phyloP scores from a whole-genome alignment of 1,140 invertebrate species.

The Ceratina japonica region DNA sequence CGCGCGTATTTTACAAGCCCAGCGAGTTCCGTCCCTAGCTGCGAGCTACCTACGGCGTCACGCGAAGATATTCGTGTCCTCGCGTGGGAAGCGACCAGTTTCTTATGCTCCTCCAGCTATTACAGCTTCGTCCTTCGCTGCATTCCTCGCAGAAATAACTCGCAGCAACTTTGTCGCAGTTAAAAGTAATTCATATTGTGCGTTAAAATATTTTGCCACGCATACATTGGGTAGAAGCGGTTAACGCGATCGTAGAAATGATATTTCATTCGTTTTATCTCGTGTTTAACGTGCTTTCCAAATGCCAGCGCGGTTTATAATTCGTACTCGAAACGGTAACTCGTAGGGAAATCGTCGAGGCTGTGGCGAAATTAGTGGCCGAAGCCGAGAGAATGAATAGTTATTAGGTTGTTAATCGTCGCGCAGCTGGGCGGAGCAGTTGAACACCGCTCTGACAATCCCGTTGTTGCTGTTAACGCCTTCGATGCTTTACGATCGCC shows the following conservation, averaged over 20 bases:
- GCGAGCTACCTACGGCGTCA: neutral
- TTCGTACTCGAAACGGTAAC: neutral
- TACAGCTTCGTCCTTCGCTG: too few species aligned
- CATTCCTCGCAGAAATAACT: too few species aligned
- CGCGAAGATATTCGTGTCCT: neutral
- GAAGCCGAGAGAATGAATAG: slow-evolving; percentile 8
- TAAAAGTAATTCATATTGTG: too few species aligned
- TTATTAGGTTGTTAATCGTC: slow-evolving; percentile 63
- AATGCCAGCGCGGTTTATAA: too few species aligned
- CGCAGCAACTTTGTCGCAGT: too few species aligned
- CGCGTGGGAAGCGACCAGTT: too few species aligned
- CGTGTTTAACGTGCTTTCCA: too few species aligned
- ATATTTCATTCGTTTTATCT: too few species aligned
- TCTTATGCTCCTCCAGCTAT: too few species aligned
- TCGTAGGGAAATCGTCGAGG: neutral
- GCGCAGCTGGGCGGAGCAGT: slow-evolving; percentile 27
- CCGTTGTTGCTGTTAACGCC: slow-evolving; percentile 68
- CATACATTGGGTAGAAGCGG: too few species aligned
- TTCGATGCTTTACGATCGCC: slow-evolving; percentile 72
- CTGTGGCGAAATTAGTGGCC: neutral
- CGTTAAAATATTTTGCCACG: too few species aligned
- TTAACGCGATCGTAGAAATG: too few species aligned
- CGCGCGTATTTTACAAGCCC: slow-evolving; percentile 20
- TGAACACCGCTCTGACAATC: slow-evolving; percentile 56
- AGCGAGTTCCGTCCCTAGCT: slow-evolving; percentile 4